Percentiles rank a stretch among this genome's conserved stretches.
These are phyloP conservation scores for Sciaenops ocellatus DNA, from an alignment of 2,797 vertebrate species.

Conservation along the genomic window DNA sequence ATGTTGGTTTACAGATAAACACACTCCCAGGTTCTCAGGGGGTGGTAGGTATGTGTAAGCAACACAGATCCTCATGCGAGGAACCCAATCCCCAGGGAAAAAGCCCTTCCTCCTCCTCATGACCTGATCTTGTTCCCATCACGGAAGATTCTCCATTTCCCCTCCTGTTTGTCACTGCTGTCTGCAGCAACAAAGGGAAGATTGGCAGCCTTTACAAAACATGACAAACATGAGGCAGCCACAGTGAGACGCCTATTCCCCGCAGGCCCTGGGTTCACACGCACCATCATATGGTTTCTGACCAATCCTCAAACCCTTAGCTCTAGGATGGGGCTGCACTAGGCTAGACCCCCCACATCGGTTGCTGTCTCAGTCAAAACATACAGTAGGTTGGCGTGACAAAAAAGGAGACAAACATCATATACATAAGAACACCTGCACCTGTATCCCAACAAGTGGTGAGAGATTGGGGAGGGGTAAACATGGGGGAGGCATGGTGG, in stretches of 20 bases:
- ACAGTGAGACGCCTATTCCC: slow-evolving; percentile 68
- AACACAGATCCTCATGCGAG: slow-evolving; percentile 53
- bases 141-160: slow-evolving; percentile 70
- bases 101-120: slow-evolving; percentile 53
- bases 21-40: slow-evolving; percentile 23
- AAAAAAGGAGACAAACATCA: slow-evolving; percentile 63
- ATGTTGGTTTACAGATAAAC: slow-evolving; percentile 30
- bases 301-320: slow-evolving; percentile 43
- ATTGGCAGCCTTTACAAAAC: slow-evolving; percentile 78
- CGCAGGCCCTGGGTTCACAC: slow-evolving; percentile 68
- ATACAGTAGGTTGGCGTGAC: slow-evolving; percentile 68
- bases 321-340: slow-evolving; percentile 37
- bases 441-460: slow-evolving; percentile 59
- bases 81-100: slow-evolving; percentile 51
- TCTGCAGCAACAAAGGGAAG: slow-evolving; percentile 73
- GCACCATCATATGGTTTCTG: slow-evolving; percentile 59
- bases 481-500: slow-evolving; percentile 37
- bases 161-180: slow-evolving; percentile 67
- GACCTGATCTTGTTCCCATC: slow-evolving; percentile 69
- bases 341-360: slow-evolving; percentile 67
- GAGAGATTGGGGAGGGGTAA: slow-evolving; percentile 44
- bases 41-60: slow-evolving; percentile 39
- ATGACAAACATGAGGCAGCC: slow-evolving; percentile 68
- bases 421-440: slow-evolving; percentile 69
- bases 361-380: slow-evolving; percentile 75